phyloP scores from a whole-genome alignment of 2,113 vertebrate genomes.

The Xenopus tropicalis region DNA sequence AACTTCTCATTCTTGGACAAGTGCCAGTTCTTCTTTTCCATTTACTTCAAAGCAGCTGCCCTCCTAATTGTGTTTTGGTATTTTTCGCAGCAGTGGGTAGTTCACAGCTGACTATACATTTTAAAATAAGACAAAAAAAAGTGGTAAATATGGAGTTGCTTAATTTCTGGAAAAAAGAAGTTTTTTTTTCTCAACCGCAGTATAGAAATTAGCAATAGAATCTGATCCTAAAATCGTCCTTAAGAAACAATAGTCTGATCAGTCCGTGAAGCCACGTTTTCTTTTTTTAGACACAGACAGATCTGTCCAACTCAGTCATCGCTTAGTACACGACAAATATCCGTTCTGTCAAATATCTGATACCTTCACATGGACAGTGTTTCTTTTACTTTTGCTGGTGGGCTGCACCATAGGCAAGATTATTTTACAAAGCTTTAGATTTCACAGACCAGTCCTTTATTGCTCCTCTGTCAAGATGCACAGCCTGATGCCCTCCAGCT shows the following conservation, averaged over 20 bases:
- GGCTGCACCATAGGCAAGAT: too few relatives aligned
- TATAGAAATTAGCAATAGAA: background rate
- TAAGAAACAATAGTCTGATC: background rate
- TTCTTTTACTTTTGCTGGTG: too few relatives aligned
- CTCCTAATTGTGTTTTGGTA: conserved; percentile 38
- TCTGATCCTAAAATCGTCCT: background rate
- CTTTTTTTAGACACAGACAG: too few relatives aligned
- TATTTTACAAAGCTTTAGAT: too few relatives aligned
- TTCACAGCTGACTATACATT: conserved; percentile 27
- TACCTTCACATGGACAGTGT: too few relatives aligned
- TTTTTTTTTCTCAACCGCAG: background rate
- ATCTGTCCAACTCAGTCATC: too few relatives aligned
- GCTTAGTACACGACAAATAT: too few relatives aligned
- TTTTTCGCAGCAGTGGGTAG: conserved; percentile 26
- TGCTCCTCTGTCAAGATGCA: too few relatives aligned
- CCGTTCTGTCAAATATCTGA: too few relatives aligned
- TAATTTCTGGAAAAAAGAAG: background rate
- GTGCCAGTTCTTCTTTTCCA: conserved; percentile 24
- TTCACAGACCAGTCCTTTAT: too few relatives aligned
- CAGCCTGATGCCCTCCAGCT: too few relatives aligned
- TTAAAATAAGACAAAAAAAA: conserved; percentile 10
- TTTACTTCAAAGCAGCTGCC: conserved; percentile 42
- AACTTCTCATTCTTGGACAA: conserved; percentile 26
- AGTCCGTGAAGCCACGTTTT: background rate
- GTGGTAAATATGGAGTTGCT: conserved; percentile 16